Percentiles rank a stretch among this genome's conserved stretches.
Conservation (phyloP, 2,797 vertebrate species). For the Phoxinus dragarum region DNA sequence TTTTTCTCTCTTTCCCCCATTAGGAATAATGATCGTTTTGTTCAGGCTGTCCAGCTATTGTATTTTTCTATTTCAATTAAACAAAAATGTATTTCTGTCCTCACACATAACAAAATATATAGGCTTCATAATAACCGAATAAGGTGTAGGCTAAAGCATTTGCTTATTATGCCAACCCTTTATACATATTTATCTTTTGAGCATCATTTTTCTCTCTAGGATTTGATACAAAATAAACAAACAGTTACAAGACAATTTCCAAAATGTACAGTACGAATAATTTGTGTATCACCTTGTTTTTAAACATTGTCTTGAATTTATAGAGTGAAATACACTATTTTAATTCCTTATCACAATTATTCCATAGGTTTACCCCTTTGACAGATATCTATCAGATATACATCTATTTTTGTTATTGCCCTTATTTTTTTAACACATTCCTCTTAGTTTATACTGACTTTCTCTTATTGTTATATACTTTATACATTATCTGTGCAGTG, state of each 20-base stretch:
- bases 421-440: no score
- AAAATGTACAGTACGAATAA: no score
- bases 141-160: neutral
- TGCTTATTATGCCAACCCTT: no score
- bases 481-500: no score
- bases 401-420: no score
- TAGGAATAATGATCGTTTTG: neutral
- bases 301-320: neutral
- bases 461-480: no score
- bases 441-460: no score
- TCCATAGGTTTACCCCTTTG: neutral
- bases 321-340: neutral
- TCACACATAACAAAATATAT: neutral
- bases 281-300: neutral
- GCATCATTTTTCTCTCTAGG: no score
- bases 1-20: neutral
- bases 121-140: neutral
- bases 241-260: no score
- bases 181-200: no score
- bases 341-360: neutral
- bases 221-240: no score
- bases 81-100: neutral
- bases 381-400: no score
- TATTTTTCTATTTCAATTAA: neutral
- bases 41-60: neutral